A percentile compares a stretch with the other conserved stretches of the same genome.
These are phyloP conservation scores for Drosophila monieri DNA, from an alignment of 2,888 invertebrate species.

Conservation along the genomic window DNA sequence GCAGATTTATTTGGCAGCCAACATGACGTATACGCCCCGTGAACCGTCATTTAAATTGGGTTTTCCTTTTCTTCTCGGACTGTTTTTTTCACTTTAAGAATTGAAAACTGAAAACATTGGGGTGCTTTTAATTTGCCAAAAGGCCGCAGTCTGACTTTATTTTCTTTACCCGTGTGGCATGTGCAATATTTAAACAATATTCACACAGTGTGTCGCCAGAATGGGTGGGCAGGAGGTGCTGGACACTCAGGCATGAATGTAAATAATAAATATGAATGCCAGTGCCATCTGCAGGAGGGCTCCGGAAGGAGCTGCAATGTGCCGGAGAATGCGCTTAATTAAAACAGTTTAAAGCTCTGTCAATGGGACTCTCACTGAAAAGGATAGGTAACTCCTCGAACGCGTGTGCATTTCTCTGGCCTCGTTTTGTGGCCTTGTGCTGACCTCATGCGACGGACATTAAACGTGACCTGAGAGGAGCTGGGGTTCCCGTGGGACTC, in stretches of 20 bases:
- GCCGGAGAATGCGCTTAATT: slow-evolving; percentile 28
- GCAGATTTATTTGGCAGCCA: slow-evolving; percentile 34
- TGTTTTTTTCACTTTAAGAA: slow-evolving; percentile 13
- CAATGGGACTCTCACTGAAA: neutral
- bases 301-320: slow-evolving; percentile 17
- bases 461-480: slow-evolving; percentile 14
- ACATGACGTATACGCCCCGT: slow-evolving; percentile 46
- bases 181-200: slow-evolving; percentile 32
- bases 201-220: slow-evolving; percentile 11
- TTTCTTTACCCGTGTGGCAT: slow-evolving; percentile 16
- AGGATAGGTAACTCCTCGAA: neutral
- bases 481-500: neutral
- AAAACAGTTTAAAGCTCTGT: slow-evolving; percentile 31
- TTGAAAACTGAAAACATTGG: slow-evolving; percentile 3
- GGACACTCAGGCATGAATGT: slow-evolving; percentile 9
- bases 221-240: neutral
- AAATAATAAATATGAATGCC: slow-evolving; percentile 37
- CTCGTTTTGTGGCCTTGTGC: slow-evolving; percentile 17
- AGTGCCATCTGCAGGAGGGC: slow-evolving; percentile 20
- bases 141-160: slow-evolving; percentile 12
- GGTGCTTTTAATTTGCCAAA: slow-evolving; percentile 22
- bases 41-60: slow-evolving; percentile 10
- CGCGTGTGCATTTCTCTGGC: neutral
- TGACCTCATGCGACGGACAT: slow-evolving; percentile 4
- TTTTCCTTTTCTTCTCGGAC: neutral